Evolutionary conservation across 92 coral and sea anemone genomes (phyloP), one percentile per base, ranked within the genome.

Genomic region (Zoanthus sociatus): DNA sequence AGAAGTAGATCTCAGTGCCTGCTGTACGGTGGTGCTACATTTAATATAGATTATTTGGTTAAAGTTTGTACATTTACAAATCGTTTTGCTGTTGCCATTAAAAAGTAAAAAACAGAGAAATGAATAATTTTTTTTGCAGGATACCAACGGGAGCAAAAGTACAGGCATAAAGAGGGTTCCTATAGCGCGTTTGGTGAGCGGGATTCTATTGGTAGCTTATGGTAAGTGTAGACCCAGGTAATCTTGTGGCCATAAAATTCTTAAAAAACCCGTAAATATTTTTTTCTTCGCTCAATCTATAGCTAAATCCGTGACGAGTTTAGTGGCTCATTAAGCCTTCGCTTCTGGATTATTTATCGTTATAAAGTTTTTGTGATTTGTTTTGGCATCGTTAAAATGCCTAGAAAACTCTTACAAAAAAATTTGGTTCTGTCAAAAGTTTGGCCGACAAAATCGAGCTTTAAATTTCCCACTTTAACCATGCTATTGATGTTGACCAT

Each of bases 181-280:
- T 96, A 93, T 95, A 97, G 99, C 61, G 99, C 99, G 51, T 97
- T 97, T 91, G 99, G 99, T 15, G 96, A 88, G 83, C 71, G 93
- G 4, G 96, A 93, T 67, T 9, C 61, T 4, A 70, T 86, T 13
- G 99, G 99, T 55, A 97, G 99, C 86, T 42, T 93, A 87, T 95
- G 98, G 99, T 97, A 84, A 78, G 98, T 88, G 21, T 31, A n/a
- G 11, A 47, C 1, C 47, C n/a, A 73, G 54, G 21, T 4, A 48
- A 4, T 37, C 42, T 37, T 37, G 42, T 37, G 42, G 42, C 42
- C 42, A 37, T 37, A 37, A 37, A 37, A 37, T 82, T 20, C n/a
- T 9, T 42, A 6, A 26, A 26, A 20, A 68, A 67, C n/a, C 26
- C 12, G 66, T 68, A 60, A 5, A 55, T 45, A 37, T 37, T 37